Conservation (phyloP, 2,888 invertebrate species). For the Balanococcus diminutus region DNA sequence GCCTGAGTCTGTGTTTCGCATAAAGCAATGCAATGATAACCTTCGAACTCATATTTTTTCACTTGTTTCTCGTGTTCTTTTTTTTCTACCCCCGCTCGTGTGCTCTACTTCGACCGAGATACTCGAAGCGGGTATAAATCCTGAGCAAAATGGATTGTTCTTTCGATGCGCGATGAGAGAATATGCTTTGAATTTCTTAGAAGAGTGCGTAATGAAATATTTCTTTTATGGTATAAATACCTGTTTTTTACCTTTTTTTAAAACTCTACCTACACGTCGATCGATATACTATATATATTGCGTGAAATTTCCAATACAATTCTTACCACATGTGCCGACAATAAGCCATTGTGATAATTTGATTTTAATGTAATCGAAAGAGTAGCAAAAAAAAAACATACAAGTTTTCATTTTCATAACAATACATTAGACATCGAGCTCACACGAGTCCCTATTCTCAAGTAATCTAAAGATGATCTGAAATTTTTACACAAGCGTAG, state of each 20-base stretch:
- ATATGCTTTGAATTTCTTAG: constrained; percentile 6
- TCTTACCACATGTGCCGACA: not conserved
- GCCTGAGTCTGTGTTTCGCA: not conserved
- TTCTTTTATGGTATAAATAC: not conserved
- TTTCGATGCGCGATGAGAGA: not conserved
- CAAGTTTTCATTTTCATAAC: not conserved
- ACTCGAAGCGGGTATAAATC: not conserved
- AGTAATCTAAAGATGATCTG: not conserved
- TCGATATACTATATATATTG: not conserved
- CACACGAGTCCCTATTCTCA: not conserved
- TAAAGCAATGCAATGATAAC: not conserved
- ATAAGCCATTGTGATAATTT: not conserved
- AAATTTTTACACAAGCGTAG: not conserved
- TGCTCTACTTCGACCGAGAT: not conserved
- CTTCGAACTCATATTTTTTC: constrained; percentile 34
- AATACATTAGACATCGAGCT: not conserved
- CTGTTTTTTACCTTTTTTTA: not conserved
- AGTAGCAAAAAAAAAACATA: not conserved
- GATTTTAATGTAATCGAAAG: constrained; percentile 4
- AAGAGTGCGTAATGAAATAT: constrained; percentile 16
- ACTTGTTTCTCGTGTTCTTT: not conserved
- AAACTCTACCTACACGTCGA: not conserved
- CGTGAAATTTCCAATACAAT: constrained; percentile 2
- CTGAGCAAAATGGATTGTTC: constrained; percentile 17
- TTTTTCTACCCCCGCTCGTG: not conserved